Conservation (phyloP, 2,797 vertebrate genomes). For the Poliocrania exsul region DNA sequence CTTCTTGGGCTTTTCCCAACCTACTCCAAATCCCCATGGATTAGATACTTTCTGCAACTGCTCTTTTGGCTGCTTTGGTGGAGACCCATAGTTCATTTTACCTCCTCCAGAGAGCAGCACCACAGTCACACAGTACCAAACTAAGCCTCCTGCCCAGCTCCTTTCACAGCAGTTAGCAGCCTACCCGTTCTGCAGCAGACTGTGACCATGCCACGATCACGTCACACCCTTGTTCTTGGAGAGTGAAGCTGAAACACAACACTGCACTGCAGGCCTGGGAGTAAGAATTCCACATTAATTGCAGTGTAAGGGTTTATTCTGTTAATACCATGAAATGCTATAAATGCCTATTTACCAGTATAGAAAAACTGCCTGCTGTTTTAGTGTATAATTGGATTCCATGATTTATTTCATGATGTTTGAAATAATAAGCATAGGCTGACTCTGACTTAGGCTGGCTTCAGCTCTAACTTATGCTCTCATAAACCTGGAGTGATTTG, state of each 20-base stretch:
- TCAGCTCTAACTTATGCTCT: background rate
- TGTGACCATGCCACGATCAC: background rate
- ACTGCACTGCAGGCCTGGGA: background rate
- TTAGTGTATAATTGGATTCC: background rate
- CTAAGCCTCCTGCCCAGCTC: background rate
- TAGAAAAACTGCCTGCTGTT: background rate
- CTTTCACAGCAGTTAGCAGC: background rate
- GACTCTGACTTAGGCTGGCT: background rate
- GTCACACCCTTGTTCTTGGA: background rate
- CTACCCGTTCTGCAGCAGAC: background rate
- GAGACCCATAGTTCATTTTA: background rate
- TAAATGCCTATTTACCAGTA: background rate
- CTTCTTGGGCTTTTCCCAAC: background rate
- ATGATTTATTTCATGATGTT: background rate
- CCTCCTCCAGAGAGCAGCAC: background rate
- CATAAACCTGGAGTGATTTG: slow-evolving; percentile 22
- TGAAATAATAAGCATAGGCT: background rate
- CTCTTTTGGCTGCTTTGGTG: background rate
- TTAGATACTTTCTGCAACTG: background rate
- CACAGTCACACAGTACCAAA: background rate
- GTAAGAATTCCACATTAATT: background rate
- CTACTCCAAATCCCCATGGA: background rate
- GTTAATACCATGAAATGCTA: background rate
- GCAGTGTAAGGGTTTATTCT: background rate
- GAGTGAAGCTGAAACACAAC: background rate